Conservation (phyloP, 2,113 vertebrate genomes). For the Chaetorhynchus papuensis region DNA sequence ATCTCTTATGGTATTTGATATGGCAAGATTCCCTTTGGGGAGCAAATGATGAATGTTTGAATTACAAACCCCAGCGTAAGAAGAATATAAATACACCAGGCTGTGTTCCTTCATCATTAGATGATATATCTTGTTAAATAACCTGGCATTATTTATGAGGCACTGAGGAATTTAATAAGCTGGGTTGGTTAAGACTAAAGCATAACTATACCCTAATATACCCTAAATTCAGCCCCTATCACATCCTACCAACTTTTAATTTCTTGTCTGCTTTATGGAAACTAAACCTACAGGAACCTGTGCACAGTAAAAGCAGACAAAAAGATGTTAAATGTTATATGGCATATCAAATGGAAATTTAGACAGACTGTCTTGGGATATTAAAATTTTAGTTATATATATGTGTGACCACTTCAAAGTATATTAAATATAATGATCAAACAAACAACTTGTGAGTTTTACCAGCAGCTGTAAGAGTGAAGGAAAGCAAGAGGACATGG, state of each 20-base stretch:
- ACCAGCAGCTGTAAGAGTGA: background rate
- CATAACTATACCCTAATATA: background rate
- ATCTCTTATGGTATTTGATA: background rate
- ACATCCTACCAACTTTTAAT: background rate
- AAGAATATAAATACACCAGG: background rate
- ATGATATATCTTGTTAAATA: background rate
- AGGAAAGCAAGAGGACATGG: background rate
- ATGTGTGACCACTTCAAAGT: background rate
- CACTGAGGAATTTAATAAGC: background rate
- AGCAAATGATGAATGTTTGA: background rate
- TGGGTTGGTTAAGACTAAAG: background rate
- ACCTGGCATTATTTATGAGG: background rate
- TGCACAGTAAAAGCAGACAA: background rate
- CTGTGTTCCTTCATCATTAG: background rate
- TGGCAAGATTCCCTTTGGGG: background rate
- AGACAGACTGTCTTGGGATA: background rate
- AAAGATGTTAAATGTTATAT: background rate
- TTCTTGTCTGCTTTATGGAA: background rate
- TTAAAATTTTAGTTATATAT: background rate
- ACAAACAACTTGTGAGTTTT: background rate
- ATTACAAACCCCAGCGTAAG: background rate
- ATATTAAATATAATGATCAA: background rate
- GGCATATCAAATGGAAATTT: background rate
- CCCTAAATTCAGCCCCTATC: background rate
- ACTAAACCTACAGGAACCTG: background rate